Base-by-base conservation (phyloP, 2,888 invertebrate species). In the Eupithecia tripunctaria region DNA sequence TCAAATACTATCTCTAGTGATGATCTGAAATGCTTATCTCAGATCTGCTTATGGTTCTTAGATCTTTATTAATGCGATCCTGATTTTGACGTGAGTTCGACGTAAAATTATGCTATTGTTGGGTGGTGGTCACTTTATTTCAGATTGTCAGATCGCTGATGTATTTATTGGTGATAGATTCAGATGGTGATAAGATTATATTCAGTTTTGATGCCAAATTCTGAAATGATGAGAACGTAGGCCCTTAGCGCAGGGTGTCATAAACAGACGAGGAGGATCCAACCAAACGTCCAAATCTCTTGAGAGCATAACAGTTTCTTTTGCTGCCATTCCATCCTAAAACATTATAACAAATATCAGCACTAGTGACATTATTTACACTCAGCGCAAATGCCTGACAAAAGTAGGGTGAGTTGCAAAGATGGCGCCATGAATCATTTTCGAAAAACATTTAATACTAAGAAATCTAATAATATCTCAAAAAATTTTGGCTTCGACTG, bases 1-100 rank as follows among this genome's bases (percentile, higher is more conserved):
- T 94, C 93, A 94, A 94, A 94, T 94, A 86, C 88, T 93, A 94
- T 94, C 94, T 90, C 85, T 89, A 88, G 93, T 91, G 93, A 91
- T 91, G 93, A 94, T 94, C 94, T 91, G 91, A 90, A 87, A 85
- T 86, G 87, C 82, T 83, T 93, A 93, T 93, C 92, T 86, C 80
- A 82, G 86, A 93, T 93, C 93, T 84, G 88, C 86, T 88, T 89
- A 88, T 89, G 89, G 91, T 87, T 87, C 91, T 92, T 93, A 94
- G 93, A 93, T 94, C 94, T 94, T 91, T 93, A 94, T 93, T 93
- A 92, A 92, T 91, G 91, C 88, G 88, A 85, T 83, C 68, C 76
- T 77, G 81, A 91, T 89, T 90, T 88, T 89, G 91, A 93, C 88
- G 85, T 83, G 84, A 88, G 86, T 87, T 92, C 91, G 83, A 89